Evolutionary conservation across 2,113 vertebrate species (phyloP).

Genomic region (Orycteropus afer): DNA sequence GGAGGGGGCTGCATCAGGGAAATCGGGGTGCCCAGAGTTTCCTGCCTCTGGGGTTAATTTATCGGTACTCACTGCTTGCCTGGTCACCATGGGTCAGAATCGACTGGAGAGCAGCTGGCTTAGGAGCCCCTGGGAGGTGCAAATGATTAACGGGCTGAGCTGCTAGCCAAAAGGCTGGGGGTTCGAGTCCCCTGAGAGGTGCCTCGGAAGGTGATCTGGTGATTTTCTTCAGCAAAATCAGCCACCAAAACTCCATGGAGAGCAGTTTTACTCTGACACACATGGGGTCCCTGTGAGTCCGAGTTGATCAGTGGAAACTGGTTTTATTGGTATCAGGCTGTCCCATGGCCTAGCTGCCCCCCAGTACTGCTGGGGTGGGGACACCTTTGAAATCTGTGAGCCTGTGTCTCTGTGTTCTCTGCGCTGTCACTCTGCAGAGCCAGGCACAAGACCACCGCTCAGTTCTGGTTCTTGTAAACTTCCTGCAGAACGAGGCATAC

Average conservation of each 20-base stretch:
- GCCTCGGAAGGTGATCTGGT: not conserved
- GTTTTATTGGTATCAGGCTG: not conserved
- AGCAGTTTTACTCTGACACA: not conserved
- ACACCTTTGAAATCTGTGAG: conserved; percentile 47
- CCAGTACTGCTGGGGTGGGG: conserved; percentile 67
- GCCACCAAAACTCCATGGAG: not conserved
- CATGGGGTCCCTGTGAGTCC: not conserved
- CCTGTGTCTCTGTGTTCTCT: not conserved
- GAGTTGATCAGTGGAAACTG: not conserved
- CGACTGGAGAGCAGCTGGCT: not conserved
- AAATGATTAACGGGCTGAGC: not conserved
- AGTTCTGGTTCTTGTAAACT: conserved; percentile 86
- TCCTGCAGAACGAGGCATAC: conserved; percentile 84
- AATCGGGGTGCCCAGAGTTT: not conserved
- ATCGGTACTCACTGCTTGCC: not conserved
- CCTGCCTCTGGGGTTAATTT: not conserved
- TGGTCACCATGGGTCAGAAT: not conserved
- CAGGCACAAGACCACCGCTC: not conserved
- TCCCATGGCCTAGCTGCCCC: not conserved
- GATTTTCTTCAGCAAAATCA: not conserved
- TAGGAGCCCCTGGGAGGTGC: no score
- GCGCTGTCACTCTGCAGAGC: not conserved
- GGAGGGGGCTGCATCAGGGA: not conserved
- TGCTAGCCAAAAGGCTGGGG: not conserved
- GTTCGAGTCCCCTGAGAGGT: not conserved